Evolutionary conservation across 2,888 invertebrate genomes (phyloP).

Genomic region (Synergus itoensis): DNA sequence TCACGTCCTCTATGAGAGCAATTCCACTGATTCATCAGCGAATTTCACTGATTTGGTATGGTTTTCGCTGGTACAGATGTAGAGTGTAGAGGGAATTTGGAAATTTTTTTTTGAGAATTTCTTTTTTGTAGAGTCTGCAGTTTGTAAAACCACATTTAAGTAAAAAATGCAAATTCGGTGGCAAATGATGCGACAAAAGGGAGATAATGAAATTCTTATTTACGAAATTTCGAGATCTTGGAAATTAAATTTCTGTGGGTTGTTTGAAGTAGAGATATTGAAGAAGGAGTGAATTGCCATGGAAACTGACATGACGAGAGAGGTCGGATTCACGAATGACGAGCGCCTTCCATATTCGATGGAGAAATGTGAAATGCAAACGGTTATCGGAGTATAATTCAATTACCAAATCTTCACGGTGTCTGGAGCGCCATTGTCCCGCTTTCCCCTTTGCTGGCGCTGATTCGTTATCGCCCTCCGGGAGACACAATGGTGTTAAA

Average conservation of each 20-base stretch:
- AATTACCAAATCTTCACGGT: slow-evolving; percentile 73
- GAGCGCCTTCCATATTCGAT: slow-evolving; percentile 31
- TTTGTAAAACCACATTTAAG: no score
- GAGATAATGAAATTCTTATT: no score
- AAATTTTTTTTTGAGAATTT: no score
- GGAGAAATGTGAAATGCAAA: slow-evolving; percentile 51
- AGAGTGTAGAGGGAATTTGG: no score
- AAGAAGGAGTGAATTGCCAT: slow-evolving; percentile 13
- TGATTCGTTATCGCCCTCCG: slow-evolving; percentile 72
- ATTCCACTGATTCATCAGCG: no score
- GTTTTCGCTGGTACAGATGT: no score
- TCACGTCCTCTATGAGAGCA: no score
- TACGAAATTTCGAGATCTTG: not conserved
- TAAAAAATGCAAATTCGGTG: no score
- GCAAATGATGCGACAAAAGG: no score
- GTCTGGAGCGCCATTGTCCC: slow-evolving; percentile 53
- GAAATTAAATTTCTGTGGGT: slow-evolving; percentile 1
- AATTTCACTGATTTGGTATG: no score
- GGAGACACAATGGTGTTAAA: slow-evolving; percentile 74
- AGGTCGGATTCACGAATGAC: slow-evolving; percentile 13
- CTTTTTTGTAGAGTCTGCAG: no score
- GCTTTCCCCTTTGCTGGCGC: slow-evolving; percentile 53
- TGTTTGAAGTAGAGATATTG: not conserved
- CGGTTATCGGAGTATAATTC: slow-evolving; percentile 75
- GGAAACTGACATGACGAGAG: slow-evolving; percentile 19